Percentiles rank a stretch among this genome's conserved stretches.
phyloP scores from a whole-genome alignment of 1,140 invertebrate genomes.

The Dreissena rostriformis region DNA sequence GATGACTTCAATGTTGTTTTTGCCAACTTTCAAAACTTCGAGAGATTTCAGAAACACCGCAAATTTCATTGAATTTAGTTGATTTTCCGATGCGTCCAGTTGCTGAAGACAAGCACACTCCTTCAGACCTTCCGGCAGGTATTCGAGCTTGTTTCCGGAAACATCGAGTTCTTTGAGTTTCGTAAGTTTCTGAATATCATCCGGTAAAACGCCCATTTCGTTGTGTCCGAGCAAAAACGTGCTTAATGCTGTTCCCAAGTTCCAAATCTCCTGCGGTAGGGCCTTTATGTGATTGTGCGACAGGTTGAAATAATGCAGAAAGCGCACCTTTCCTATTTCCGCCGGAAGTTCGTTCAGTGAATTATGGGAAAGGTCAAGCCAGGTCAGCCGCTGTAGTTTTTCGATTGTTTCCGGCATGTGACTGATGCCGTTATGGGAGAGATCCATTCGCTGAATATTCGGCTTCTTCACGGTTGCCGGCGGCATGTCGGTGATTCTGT shows the following conservation, averaged over 20 bases:
- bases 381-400: constrained; percentile 73
- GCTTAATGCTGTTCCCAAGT: constrained; percentile 71
- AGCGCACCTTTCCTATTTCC: constrained; percentile 69
- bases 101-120: constrained; percentile 62
- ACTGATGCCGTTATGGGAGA: constrained; percentile 74
- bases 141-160: constrained; percentile 73
- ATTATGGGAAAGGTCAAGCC: constrained; percentile 76
- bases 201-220: constrained; percentile 72
- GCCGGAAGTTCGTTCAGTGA: constrained; percentile 75
- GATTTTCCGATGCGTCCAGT: constrained; percentile 70
- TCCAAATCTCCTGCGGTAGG: constrained; percentile 77
- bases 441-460: constrained; percentile 75
- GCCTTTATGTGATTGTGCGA: constrained; percentile 74
- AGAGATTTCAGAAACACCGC: constrained; percentile 70
- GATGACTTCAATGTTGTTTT: constrained; percentile 76
- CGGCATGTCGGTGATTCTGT: constrained; percentile 73
- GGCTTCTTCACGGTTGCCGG: constrained; percentile 75
- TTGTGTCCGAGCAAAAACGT: constrained; percentile 71
- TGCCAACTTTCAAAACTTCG: constrained; percentile 69
- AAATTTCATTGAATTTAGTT: constrained; percentile 74
- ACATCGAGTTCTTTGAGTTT: constrained; percentile 73
- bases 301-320: constrained; percentile 71
- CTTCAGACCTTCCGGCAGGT: constrained; percentile 69
- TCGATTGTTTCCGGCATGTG: constrained; percentile 74
- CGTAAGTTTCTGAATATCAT: constrained; percentile 70